These are phyloP conservation scores for Apamea sordens DNA, from an alignment of 2,888 invertebrate genomes.

Conservation along the genomic window DNA sequence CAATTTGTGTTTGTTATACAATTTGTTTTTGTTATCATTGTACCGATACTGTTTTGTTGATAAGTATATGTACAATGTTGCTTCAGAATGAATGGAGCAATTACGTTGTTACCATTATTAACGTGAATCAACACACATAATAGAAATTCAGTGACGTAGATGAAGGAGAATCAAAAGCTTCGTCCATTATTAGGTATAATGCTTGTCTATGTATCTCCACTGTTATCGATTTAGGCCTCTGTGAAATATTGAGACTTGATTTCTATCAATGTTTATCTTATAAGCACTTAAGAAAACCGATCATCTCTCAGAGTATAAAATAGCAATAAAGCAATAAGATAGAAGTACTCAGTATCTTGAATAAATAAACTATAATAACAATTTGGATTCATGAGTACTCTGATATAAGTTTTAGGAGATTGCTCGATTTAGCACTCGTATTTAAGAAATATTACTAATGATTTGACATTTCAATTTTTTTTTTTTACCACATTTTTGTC, in stretches of 20 bases:
- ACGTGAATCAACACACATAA: not conserved
- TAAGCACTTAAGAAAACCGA: slow-evolving; percentile 9
- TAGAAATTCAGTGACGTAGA: not conserved
- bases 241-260: not conserved
- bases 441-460: slow-evolving; percentile 12
- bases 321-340: slow-evolving; percentile 14
- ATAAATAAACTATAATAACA: slow-evolving; percentile 41
- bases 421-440: slow-evolving; percentile 2
- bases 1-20: not conserved
- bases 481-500: not conserved
- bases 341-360: slow-evolving; percentile 21
- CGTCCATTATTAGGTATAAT: not conserved
- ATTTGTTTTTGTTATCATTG: slow-evolving; percentile 5
- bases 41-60: not conserved
- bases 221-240: not conserved
- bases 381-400: slow-evolving; percentile 27
- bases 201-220: not conserved
- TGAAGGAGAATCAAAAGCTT: not conserved
- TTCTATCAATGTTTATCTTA: not conserved
- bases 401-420: slow-evolving; percentile 6
- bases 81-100: not conserved
- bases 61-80: not conserved
- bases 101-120: not conserved
- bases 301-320: slow-evolving; percentile 11
- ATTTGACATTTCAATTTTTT: not conserved